Conservation (phyloP, 1,140 invertebrate species). For the Microplitis demolitor region DNA sequence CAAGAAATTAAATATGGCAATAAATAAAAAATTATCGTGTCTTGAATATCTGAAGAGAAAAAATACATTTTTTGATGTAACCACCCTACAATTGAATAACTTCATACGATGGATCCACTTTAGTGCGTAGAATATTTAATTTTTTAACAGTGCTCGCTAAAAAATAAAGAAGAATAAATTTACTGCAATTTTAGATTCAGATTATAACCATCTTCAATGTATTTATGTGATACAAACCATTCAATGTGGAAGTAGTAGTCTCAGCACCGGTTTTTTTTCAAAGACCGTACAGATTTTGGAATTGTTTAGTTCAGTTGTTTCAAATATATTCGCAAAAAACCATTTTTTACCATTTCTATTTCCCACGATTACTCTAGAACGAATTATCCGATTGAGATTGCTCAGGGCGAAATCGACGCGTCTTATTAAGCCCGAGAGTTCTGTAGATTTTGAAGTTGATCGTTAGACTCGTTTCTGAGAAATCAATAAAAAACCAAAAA, state of each 20-base stretch:
- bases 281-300: neutral
- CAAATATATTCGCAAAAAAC: no score
- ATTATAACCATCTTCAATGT: neutral
- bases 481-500: no score
- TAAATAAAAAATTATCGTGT: slow-evolving; percentile 6
- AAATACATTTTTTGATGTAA: neutral
- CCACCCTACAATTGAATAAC: neutral
- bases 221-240: neutral
- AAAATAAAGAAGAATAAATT: neutral
- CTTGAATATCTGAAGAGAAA: neutral
- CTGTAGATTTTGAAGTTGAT: no score
- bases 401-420: no score
- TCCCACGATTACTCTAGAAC: no score
- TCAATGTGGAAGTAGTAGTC: neutral
- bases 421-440: no score
- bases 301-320: no score
- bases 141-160: neutral
- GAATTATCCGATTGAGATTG: no score
- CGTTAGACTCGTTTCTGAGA: no score
- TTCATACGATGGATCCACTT: neutral
- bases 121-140: neutral
- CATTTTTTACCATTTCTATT: no score
- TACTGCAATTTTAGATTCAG: neutral
- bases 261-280: no score
- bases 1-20: slow-evolving; percentile 10